These are phyloP conservation scores for Astropecten irregularis DNA, from an alignment of 53 echinoderm and acorn worm genomes.

Conservation along the genomic window DNA sequence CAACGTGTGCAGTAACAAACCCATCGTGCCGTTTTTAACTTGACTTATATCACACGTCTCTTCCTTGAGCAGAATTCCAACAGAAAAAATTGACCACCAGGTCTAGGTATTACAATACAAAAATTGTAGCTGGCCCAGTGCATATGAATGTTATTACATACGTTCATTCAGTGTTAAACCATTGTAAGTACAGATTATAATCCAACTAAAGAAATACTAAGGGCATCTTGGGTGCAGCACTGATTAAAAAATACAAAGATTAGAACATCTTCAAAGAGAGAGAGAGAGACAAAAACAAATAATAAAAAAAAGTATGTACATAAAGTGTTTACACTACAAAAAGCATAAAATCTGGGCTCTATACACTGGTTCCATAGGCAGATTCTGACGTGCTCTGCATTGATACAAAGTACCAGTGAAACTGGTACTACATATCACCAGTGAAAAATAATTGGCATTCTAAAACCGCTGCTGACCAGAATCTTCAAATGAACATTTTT, in stretches of 20 bases:
- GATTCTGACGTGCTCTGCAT: not conserved
- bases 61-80: no score
- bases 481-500: no score
- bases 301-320: conserved; percentile 6
- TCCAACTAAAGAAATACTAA: conserved; percentile 8
- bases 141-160: not conserved
- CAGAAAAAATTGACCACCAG: no score
- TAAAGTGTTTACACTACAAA: conserved; percentile 16
- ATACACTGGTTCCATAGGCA: not conserved
- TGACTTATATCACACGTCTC: no score
- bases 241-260: conserved; percentile 12
- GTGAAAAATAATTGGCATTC: no score
- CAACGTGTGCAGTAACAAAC: no score
- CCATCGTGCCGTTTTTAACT: no score
- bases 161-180: not conserved
- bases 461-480: not conserved
- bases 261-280: not conserved
- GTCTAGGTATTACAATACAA: no score
- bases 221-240: conserved; percentile 22
- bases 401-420: conserved; percentile 1
- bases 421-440: no score
- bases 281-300: not conserved
- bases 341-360: not conserved
- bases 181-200: not conserved
- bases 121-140: no score